Evolutionary conservation across 1,140 invertebrate species (phyloP).

Genomic region (Chymomyza costata): DNA sequence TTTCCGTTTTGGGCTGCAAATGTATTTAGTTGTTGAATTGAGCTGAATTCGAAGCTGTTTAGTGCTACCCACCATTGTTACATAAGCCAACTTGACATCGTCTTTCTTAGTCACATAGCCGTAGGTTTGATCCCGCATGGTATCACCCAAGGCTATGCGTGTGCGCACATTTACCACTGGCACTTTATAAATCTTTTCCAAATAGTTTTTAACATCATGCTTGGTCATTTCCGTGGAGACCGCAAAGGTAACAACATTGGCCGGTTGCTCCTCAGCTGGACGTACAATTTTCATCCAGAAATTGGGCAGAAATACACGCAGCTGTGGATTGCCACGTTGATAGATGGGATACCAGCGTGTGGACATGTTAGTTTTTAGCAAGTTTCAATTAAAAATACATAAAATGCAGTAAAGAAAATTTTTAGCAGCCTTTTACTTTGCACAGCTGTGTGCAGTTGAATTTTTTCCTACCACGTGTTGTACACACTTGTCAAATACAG

Average conservation of each 20-base stretch:
- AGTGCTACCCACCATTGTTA: constrained; percentile 82
- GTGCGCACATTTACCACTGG: constrained; percentile 84
- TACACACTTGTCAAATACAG: constrained; percentile 19
- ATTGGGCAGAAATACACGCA: constrained; percentile 92
- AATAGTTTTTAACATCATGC: constrained; percentile 92
- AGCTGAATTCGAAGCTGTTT: too few relatives aligned
- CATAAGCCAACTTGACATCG: constrained; percentile 88
- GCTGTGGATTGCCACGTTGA: constrained; percentile 91
- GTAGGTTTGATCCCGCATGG: constrained; percentile 75
- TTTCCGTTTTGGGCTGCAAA: constrained; percentile 77
- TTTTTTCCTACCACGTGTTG: constrained; percentile 13
- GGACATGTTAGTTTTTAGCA: constrained; percentile 50
- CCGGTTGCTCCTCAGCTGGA: constrained; percentile 79
- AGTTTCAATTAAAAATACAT: constrained; percentile 14
- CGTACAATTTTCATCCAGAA: constrained; percentile 95
- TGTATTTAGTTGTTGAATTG: not conserved
- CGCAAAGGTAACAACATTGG: constrained; percentile 88
- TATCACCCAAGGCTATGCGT: constrained; percentile 80
- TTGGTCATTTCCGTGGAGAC: constrained; percentile 93
- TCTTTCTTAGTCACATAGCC: constrained; percentile 87
- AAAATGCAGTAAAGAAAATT: constrained; percentile 13
- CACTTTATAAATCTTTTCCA: constrained; percentile 96
- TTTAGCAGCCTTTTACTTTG: constrained; percentile 5
- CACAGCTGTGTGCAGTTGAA: not conserved
- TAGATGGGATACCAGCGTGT: constrained; percentile 87